Evolutionary conservation across 1,140 invertebrate species (phyloP), one percentile per base, ranked within the genome.

Genomic region (Zaprionus nigranus): DNA sequence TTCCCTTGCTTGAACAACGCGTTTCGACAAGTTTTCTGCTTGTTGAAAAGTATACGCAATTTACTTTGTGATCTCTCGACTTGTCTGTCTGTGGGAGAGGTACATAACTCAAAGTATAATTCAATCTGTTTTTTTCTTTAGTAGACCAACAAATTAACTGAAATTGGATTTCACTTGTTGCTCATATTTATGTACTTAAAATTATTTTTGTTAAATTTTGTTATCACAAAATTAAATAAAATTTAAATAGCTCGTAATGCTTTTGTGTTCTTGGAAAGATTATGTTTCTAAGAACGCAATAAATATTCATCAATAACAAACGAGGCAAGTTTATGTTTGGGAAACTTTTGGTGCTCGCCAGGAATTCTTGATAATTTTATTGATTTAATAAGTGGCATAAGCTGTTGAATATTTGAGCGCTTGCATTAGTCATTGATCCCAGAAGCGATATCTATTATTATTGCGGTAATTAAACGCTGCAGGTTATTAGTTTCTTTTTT

Each of bases 301-400:
- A 57, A 43, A 34, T 66, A 58, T 66, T 46, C 34, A 66, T 46
- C 17, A 49, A 22, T 57, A 34, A 28, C 46, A 74, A 38, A 38
- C 20, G 46, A n/a, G 34, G 11, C 26, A 72, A 20, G 34, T 30
- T 17, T 53, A 38, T 28, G 12, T 49, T 61, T 38, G n/a, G 43
- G 2, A 4, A 49, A 54, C 49, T 66, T 51, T 63, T 46, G 30
- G 5, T 13, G 6, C 15, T 26, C 5, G n/a, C 9, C 24, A 17
- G 12, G 5, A 72, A 20, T 61, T 65, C 65, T 85, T 85, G 59
- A 81, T 70, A 78, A 74, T 78, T 81, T 78, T 81, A 84, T 84
- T 85, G 82, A 84, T 81, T 81, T 85, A 84, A 83, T 83, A 83
- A 76, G 54, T 58, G 57, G 34, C 58, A 20, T 40, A 15, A 60